These are phyloP conservation scores for Yponomeuta sedellus DNA, from an alignment of 2,888 invertebrate genomes.

Conservation along the genomic window DNA sequence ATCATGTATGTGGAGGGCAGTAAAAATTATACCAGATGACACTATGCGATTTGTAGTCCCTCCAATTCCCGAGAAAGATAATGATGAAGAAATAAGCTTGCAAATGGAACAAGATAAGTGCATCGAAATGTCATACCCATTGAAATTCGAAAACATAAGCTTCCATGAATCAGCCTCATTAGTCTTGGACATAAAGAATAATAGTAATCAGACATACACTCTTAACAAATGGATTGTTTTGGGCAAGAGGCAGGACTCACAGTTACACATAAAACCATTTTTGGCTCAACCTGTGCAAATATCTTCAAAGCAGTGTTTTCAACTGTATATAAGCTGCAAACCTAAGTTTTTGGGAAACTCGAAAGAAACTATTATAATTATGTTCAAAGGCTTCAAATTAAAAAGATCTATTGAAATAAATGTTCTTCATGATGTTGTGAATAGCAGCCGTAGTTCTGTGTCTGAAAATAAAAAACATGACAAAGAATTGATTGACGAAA, in stretches of 20 bases:
- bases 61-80: constrained; percentile 18
- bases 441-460: not conserved
- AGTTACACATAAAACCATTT: constrained; percentile 61
- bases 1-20: constrained; percentile 75
- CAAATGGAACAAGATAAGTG: constrained; percentile 61
- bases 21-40: constrained; percentile 53
- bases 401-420: constrained; percentile 75
- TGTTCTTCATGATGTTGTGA: constrained; percentile 43
- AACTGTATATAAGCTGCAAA: constrained; percentile 66
- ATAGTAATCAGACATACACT: constrained; percentile 54
- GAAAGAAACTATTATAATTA: constrained; percentile 77
- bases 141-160: constrained; percentile 66
- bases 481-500: constrained; percentile 24
- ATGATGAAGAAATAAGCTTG: constrained; percentile 38
- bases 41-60: constrained; percentile 36
- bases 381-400: constrained; percentile 78
- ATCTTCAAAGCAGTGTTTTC: constrained; percentile 51
- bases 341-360: constrained; percentile 78
- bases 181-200: constrained; percentile 52
- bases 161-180: constrained; percentile 37
- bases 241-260: constrained; percentile 69
- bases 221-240: constrained; percentile 71
- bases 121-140: constrained; percentile 70
- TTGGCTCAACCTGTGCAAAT: constrained; percentile 47
- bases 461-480: constrained; percentile 23